Evolutionary conservation across 2,113 vertebrate genomes (phyloP), one percentile per base, ranked within the genome.

Genomic region (Ariopsis seemanni): DNA sequence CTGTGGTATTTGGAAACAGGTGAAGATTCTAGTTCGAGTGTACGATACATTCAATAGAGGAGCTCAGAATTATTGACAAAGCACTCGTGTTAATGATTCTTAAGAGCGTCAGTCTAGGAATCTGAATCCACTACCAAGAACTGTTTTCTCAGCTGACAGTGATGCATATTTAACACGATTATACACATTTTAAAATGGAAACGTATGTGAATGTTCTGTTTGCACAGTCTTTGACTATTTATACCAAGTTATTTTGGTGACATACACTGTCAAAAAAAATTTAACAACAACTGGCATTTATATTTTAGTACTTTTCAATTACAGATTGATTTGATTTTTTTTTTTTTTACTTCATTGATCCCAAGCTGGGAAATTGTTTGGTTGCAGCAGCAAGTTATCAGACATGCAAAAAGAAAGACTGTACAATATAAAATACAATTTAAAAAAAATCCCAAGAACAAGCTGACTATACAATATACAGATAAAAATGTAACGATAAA

Each of bases 1-100:
- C 96, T 99, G 89, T 99, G 98, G 98, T 99, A 97, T 93, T 95
- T 99, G 93, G 98, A 99, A 93, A 99, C 97, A 89, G 98, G 98
- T 99, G 94, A 86, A 50, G 12, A 27, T 18, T 17, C 11, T 11
- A 17, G 15, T 7, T 27, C 53, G 6, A n/a, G 6, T n/a, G 22
- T 75, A 52, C 18, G 42, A 8, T 5, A 71, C 52, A n/a, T 7
- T 8, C 30, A 34, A 4, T 74, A 81, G 52, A 53, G 5, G 12
- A 48, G 67, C 30, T 34, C 14, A 71, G 67, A 71, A 15, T 14
- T 18, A 2, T 6, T 71, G 72, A 42, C 17, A 72, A 72, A 72
- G 17, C 7, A 18, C 0, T 34, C 2, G 7, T 18, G 27, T 71
- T 15, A 2, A 30, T 71, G 4, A 34, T 15, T 6, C 4, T 17